A percentile compares a stretch with the other conserved stretches of the same genome.
These are phyloP conservation scores for Drosophila setifemur DNA, from an alignment of 1,140 invertebrate genomes.

Conservation along the genomic window DNA sequence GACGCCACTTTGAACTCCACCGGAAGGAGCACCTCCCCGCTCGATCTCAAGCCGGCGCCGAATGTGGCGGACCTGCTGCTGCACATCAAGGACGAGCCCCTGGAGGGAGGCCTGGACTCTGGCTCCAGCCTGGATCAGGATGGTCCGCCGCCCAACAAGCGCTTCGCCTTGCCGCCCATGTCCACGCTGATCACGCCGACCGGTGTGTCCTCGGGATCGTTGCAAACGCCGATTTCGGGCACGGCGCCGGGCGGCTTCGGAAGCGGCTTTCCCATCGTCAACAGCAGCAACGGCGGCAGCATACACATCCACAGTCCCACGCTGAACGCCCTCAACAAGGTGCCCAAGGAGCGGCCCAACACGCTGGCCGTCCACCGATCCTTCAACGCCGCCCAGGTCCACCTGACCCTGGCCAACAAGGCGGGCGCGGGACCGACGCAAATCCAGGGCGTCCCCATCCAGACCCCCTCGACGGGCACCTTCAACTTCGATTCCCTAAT, in stretches of 20 bases:
- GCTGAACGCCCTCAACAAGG: slow-evolving; percentile 80
- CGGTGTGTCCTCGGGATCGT: slow-evolving; percentile 48
- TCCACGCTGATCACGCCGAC: slow-evolving; percentile 54
- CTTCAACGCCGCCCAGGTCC: slow-evolving; percentile 41
- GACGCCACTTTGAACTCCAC: slow-evolving; percentile 74
- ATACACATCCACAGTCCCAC: slow-evolving; percentile 61
- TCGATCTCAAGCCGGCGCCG: slow-evolving; percentile 87
- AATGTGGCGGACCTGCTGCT: slow-evolving; percentile 49
- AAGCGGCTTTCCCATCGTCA: slow-evolving; percentile 25
- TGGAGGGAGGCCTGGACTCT: slow-evolving; percentile 60
- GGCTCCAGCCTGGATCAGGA: slow-evolving; percentile 69
- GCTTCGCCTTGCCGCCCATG: slow-evolving; percentile 60
- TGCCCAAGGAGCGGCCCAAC: slow-evolving; percentile 85
- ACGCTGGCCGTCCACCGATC: slow-evolving; percentile 83
- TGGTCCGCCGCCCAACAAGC: slow-evolving; percentile 69
- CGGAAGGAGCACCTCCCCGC: slow-evolving; percentile 84
- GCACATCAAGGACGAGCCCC: slow-evolving; percentile 75
- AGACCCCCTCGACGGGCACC: slow-evolving; percentile 92
- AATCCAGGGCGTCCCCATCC: slow-evolving; percentile 91
- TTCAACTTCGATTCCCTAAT: slow-evolving; percentile 96
- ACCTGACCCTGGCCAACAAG: slow-evolving; percentile 22
- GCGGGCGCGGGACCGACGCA: slow-evolving; percentile 83
- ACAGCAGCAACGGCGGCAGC: slow-evolving; percentile 18
- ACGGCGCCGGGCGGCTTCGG: slow-evolving; percentile 57
- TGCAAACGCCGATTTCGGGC: slow-evolving; percentile 69